Conservation (phyloP, 2,888 invertebrate genomes). For the Macropis europaea region DNA sequence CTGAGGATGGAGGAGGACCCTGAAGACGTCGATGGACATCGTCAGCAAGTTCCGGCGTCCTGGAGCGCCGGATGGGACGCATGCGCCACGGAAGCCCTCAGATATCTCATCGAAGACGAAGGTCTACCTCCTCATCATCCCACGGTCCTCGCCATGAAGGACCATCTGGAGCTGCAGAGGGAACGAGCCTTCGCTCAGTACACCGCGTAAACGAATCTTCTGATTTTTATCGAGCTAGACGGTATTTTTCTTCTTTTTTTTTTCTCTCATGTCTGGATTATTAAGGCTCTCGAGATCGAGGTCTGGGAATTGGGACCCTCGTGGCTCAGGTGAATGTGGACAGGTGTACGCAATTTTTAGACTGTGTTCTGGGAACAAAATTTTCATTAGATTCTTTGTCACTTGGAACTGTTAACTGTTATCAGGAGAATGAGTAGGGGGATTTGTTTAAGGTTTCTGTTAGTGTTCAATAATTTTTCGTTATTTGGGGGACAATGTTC, state of each 20-base stretch:
- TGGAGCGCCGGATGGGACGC: constrained; percentile 76
- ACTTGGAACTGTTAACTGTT: too few species aligned
- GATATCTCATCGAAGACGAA: constrained; percentile 75
- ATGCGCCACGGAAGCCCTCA: constrained; percentile 72
- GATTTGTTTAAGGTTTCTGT: too few species aligned
- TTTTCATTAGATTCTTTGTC: too few species aligned
- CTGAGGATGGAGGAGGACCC: constrained; percentile 35
- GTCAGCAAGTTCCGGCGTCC: constrained; percentile 40
- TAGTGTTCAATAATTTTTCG: too few species aligned
- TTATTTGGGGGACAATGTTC: too few species aligned
- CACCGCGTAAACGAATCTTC: constrained; percentile 56
- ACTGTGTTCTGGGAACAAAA: too few species aligned
- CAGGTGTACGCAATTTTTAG: too few species aligned
- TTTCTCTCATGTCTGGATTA: too few species aligned
- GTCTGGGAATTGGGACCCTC: too few species aligned
- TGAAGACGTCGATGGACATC: not conserved
- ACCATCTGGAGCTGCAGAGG: constrained; percentile 71
- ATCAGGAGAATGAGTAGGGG: too few species aligned
- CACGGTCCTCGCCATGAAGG: constrained; percentile 75
- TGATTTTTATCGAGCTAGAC: constrained; percentile 13
- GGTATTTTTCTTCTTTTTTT: constrained; percentile 6
- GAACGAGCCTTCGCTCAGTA: constrained; percentile 67
- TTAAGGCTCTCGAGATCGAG: too few species aligned
- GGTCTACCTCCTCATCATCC: constrained; percentile 74
- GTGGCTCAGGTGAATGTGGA: too few species aligned